Percentiles rank a stretch among this genome's conserved stretches.
Conservation (phyloP, 2,797 vertebrate genomes). For the Scolopax rusticola region DNA sequence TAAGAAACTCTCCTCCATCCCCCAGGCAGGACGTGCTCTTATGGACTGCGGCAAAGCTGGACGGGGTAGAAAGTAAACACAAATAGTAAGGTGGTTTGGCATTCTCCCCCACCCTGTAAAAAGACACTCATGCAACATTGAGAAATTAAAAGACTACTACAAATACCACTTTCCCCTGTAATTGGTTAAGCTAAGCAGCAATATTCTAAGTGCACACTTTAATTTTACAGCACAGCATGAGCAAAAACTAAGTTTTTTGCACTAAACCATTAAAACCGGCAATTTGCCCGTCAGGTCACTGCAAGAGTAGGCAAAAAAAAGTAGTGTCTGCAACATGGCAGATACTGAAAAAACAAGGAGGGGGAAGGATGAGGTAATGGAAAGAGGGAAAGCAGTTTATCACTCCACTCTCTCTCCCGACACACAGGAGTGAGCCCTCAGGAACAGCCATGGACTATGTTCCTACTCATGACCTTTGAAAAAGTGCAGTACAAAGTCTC, state of each 20-base stretch:
- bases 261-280: background rate
- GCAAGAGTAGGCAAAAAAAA: background rate
- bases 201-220: background rate
- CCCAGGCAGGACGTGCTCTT: background rate
- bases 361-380: slow-evolving; percentile 51
- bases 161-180: background rate
- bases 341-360: background rate
- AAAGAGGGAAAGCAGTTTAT: slow-evolving; percentile 41
- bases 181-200: background rate
- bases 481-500: background rate
- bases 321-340: background rate
- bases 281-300: background rate
- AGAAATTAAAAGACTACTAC: background rate
- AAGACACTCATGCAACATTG: background rate
- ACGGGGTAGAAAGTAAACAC: background rate
- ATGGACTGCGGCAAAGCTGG: background rate
- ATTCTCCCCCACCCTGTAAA: rapidly evolving
- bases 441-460: background rate
- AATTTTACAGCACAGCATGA: background rate
- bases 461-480: slow-evolving; percentile 41
- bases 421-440: background rate
- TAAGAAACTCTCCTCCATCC: background rate
- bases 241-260: background rate
- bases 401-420: background rate
- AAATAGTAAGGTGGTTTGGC: background rate